These are phyloP conservation scores for Chrysemys picta DNA, from an alignment of 2,113 vertebrate species.

Conservation along the genomic window DNA sequence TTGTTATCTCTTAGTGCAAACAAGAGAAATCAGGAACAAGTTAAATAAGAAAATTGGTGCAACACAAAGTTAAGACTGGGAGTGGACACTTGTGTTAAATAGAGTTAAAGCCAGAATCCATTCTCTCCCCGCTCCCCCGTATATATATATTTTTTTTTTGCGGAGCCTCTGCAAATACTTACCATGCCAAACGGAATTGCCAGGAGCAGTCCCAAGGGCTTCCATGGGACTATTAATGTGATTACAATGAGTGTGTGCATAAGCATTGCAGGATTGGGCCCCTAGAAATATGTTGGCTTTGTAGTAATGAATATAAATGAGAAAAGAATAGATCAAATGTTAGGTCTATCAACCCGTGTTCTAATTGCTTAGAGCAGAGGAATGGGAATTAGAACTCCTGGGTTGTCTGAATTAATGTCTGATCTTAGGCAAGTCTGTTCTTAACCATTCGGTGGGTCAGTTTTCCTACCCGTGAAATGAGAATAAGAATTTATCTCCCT, in stretches of 20 bases:
- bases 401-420: neutral
- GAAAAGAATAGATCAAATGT: neutral
- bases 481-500: neutral
- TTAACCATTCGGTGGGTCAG: neutral
- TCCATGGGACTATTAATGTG: neutral
- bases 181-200: neutral
- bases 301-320: neutral
- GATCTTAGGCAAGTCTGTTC: neutral
- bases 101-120: neutral
- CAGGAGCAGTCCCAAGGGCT: neutral
- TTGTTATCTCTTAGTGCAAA: neutral
- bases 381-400: neutral
- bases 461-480: neutral
- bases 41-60: accelerated
- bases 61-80: neutral
- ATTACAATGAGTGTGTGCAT: neutral
- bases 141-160: neutral
- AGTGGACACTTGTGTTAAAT: neutral
- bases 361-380: neutral
- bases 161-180: neutral
- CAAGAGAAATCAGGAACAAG: accelerated
- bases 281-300: neutral
- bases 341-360: neutral
- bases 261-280: neutral
- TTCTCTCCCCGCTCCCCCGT: neutral